Base-by-base conservation (phyloP, 2,113 vertebrate species). In the Crypturellus undulatus region DNA sequence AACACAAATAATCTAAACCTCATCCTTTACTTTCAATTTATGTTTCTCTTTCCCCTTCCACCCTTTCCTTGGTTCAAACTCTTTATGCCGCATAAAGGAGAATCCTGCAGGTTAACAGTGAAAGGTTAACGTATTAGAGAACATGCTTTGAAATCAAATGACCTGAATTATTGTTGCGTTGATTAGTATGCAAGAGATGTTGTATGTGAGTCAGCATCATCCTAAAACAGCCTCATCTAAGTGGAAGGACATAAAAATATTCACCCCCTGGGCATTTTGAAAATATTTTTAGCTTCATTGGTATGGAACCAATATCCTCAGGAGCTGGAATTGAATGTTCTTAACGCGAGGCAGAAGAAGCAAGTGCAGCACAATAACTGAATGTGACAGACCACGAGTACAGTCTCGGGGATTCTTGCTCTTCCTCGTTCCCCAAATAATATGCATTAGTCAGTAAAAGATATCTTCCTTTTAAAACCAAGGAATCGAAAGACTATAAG, bases 221-320 rank as follows among this genome's bases (percentile, higher is more conserved):
- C 82, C 64, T 92, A 77, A 91, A 94, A 12, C 67, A 94, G 56
- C 76, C 68, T 94, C 64, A 79, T 94, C 78, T 93, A 77, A 94
- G 89, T 88, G 85, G 92, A 95, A 90, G 71, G 76, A 90, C 94
- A 70, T 54, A 89, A 94, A 97, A 96, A 94, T 97, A 97, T 97
- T 95, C 89, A 90, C 93, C 94, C 87, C 71, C 25, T 85, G 95
- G 94, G 94, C 56, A 95, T 91, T 96, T 42, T 82, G 56, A 84
- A 87, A 92, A 91, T 94, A 96, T 94, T 93, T 96, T 95, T 96
- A 93, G 84, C 84, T 94, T 96, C 92, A 94, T 83, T 96, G 95
- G 93, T 96, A 94, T 85, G 89, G 93, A 92, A 96, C 93, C 93
- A 94, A 91, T 92, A 93, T 94, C 89, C 95, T 92, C 28, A 6